These are phyloP conservation scores for Speoplatyrhinus poulsoni DNA, from an alignment of 2,113 vertebrate species.

Conservation along the genomic window DNA sequence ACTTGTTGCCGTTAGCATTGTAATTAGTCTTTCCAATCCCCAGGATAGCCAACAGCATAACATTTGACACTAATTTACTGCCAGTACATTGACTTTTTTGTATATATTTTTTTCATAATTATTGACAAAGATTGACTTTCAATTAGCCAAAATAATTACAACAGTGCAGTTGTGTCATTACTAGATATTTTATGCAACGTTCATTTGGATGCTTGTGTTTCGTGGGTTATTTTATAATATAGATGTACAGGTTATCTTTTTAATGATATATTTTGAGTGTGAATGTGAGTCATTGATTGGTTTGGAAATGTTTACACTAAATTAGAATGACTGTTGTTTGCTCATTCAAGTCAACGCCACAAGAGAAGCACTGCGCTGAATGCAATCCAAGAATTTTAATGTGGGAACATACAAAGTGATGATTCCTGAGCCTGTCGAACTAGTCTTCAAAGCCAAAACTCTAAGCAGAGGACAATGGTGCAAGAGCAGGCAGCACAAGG, in stretches of 20 bases:
- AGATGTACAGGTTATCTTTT: constrained; percentile 22
- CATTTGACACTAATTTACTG: neutral
- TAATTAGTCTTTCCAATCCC: too few relatives aligned
- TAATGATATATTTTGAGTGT: neutral
- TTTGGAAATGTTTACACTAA: neutral
- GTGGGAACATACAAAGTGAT: constrained; percentile 15
- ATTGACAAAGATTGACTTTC: too few relatives aligned
- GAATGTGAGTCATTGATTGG: neutral
- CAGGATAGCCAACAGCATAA: too few relatives aligned
- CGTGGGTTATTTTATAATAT: neutral
- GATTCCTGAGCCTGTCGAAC: constrained; percentile 5
- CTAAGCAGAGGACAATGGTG: constrained; percentile 12
- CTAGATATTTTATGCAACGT: too few relatives aligned
- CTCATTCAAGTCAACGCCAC: constrained; percentile 5
- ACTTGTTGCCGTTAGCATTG: neutral
- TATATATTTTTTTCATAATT: neutral
- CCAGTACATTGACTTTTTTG: neutral
- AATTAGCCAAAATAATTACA: too few relatives aligned
- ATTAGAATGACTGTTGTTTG: constrained; percentile 15
- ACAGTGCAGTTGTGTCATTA: too few relatives aligned
- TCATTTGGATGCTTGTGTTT: too few relatives aligned
- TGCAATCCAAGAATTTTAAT: too few relatives aligned
- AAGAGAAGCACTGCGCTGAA: neutral
- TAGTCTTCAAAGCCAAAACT: neutral
- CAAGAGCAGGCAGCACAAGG: constrained; percentile 13